Conservation (phyloP, 2,797 vertebrate species). For the Podarcis siculus region DNA sequence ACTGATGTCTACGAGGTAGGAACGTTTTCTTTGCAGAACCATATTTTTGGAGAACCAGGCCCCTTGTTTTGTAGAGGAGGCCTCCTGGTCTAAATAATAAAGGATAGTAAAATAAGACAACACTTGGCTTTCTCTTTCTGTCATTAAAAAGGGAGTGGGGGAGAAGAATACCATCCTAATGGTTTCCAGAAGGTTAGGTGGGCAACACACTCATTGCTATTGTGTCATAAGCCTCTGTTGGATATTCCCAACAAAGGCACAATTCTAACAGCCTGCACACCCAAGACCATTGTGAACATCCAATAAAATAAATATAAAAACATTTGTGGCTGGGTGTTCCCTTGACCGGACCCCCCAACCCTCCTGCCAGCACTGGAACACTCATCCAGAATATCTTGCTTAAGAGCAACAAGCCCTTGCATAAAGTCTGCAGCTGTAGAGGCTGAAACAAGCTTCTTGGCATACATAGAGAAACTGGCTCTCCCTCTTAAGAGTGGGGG, state of each 20-base stretch:
- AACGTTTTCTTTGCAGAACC: conserved; percentile 69
- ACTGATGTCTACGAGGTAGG: neutral
- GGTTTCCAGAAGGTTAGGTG: neutral
- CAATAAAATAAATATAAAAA: too few relatives aligned
- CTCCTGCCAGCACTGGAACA: neutral
- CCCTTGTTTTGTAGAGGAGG: conserved; percentile 75
- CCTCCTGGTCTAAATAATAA: conserved; percentile 76
- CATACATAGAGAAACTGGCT: neutral
- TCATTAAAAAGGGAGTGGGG: neutral
- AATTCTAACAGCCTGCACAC: neutral
- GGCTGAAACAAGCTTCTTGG: neutral
- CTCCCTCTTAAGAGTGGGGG: neutral
- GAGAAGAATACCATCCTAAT: neutral
- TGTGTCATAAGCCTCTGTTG: neutral
- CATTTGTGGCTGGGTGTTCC: neutral
- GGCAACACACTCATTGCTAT: neutral
- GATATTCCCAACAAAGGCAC: neutral
- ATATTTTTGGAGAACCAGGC: conserved; percentile 76
- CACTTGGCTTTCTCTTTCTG: conserved; percentile 50
- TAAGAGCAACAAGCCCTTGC: neutral
- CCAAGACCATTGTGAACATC: neutral
- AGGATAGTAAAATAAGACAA: conserved; percentile 73
- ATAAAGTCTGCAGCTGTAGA: neutral
- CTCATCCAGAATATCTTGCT: neutral
- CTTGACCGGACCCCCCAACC: too few relatives aligned